These are phyloP conservation scores for Drosophila elegans DNA, from an alignment of 1,140 invertebrate genomes.

Conservation along the genomic window DNA sequence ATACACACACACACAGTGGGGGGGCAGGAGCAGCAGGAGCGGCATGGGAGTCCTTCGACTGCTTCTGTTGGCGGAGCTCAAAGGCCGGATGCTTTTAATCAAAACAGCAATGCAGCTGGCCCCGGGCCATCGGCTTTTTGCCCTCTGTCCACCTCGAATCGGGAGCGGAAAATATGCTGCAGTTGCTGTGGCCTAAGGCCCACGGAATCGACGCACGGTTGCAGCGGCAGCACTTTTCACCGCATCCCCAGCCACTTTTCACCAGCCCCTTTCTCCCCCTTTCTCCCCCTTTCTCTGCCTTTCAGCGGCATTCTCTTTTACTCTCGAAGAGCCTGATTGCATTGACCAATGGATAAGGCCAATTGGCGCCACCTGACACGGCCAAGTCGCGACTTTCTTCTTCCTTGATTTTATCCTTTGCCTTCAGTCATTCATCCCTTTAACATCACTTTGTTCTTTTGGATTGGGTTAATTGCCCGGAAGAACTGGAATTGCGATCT, in stretches of 20 bases:
- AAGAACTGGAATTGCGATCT: constrained; percentile 1
- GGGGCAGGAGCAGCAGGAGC: background rate
- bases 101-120: constrained; percentile 53
- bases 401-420: constrained; percentile 2
- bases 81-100: constrained; percentile 69
- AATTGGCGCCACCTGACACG: constrained; percentile 38
- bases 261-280: too few relatives aligned
- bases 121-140: background rate
- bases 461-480: constrained; percentile 11
- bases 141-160: background rate
- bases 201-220: constrained; percentile 35
- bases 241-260: background rate
- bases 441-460: background rate
- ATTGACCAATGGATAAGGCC: constrained; percentile 40
- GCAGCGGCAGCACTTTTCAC: constrained; percentile 1
- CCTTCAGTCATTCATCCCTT: background rate
- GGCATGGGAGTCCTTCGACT: constrained; percentile 5
- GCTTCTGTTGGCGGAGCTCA: constrained; percentile 23
- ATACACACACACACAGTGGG: background rate
- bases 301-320: constrained; percentile 14
- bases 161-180: constrained; percentile 20
- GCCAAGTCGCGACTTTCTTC: constrained; percentile 14
- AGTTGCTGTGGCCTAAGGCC: constrained; percentile 3
- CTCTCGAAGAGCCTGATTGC: constrained; percentile 48
- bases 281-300: background rate